phyloP scores from a whole-genome alignment of 2,113 vertebrate genomes.

The Bubo bubo region DNA sequence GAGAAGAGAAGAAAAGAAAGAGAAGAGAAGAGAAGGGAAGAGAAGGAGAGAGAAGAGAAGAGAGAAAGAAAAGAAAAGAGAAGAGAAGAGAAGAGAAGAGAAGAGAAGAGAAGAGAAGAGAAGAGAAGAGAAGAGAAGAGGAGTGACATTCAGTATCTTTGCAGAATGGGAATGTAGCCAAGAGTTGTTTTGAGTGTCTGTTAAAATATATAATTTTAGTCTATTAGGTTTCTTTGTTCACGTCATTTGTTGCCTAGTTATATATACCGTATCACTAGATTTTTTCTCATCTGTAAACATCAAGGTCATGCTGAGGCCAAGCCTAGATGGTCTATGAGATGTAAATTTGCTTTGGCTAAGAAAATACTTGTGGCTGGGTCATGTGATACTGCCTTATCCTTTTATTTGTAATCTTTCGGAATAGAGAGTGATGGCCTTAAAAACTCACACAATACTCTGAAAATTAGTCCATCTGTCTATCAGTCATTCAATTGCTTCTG shows the following conservation, averaged over 20 bases:
- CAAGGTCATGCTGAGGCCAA: constrained; percentile 18
- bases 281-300: constrained; percentile 16
- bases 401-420: constrained; percentile 22
- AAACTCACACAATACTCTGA: constrained; percentile 15
- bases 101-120: no score
- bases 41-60: background rate
- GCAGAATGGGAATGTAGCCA: background rate
- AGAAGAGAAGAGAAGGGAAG: background rate
- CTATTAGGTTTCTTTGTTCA: background rate
- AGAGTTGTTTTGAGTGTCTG: background rate
- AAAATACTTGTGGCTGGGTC: constrained; percentile 35
- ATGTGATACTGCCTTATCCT: constrained; percentile 46
- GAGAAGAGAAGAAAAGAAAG: background rate
- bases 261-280: background rate
- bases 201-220: background rate
- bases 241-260: background rate
- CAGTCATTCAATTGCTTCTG: background rate
- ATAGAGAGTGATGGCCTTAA: background rate
- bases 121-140: background rate
- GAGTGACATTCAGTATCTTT: background rate
- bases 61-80: no score
- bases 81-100: background rate
- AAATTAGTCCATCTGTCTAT: constrained; percentile 30
- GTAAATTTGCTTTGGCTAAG: constrained; percentile 34
- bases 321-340: background rate